phyloP scores from a whole-genome alignment of 2,888 invertebrate species.

The Sceliomorpha sp. region DNA sequence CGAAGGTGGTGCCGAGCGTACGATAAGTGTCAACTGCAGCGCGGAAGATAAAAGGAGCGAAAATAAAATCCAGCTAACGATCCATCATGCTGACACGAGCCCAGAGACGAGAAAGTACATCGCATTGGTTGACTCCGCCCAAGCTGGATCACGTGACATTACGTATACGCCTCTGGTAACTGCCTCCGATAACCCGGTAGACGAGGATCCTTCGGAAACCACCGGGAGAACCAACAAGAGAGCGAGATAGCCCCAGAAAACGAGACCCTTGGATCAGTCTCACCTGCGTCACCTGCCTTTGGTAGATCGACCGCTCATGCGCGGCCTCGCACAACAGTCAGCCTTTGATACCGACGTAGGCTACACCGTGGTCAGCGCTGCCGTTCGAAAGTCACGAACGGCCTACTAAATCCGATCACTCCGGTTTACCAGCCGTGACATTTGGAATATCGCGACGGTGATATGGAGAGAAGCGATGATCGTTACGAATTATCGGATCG shows the following conservation, averaged over 20 bases:
- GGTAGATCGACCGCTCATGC: conserved; percentile 33
- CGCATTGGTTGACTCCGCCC: conserved; percentile 74
- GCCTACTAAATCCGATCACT: too few species aligned
- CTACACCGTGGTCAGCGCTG: conserved; percentile 11
- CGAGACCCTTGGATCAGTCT: conserved; percentile 63
- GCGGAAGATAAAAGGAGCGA: conserved; percentile 78
- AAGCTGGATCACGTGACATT: conserved; percentile 65
- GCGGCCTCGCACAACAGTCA: conserved; percentile 50
- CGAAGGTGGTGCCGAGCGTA: conserved; percentile 61
- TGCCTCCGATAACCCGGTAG: conserved; percentile 54
- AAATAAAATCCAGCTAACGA: conserved; percentile 76
- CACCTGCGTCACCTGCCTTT: conserved; percentile 68
- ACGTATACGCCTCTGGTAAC: conserved; percentile 50
- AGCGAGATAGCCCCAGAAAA: conserved; percentile 52
- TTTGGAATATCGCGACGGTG: too few species aligned
- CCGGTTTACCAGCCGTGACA: neutral
- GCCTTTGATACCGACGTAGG: conserved; percentile 34
- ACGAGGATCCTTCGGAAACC: conserved; percentile 33
- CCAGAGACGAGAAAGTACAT: conserved; percentile 61
- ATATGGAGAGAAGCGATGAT: too few species aligned
- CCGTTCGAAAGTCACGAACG: conserved; percentile 2
- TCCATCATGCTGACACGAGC: conserved; percentile 78
- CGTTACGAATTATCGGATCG: too few species aligned
- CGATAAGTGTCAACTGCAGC: conserved; percentile 80
- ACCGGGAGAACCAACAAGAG: conserved; percentile 54